Evolutionary conservation across 2,888 invertebrate genomes (phyloP).

Genomic region (Caenorhabditis sp.): DNA sequence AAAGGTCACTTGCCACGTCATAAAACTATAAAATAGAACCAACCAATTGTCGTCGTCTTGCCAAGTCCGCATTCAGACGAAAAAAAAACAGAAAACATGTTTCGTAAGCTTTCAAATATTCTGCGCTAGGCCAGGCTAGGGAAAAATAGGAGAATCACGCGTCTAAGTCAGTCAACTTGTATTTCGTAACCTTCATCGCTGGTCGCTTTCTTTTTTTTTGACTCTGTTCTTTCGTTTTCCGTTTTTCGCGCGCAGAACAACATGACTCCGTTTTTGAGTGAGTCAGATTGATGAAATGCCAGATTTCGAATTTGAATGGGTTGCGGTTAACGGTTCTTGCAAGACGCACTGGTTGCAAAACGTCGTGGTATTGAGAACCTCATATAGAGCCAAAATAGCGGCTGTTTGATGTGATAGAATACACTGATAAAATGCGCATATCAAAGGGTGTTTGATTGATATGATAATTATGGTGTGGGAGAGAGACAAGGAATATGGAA

Average conservation of each 20-base stretch:
- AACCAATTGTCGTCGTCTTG: background rate
- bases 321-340: too few relatives aligned
- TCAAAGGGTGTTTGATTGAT: too few relatives aligned
- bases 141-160: slow-evolving; percentile 37
- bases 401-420: too few relatives aligned
- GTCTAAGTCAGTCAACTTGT: slow-evolving; percentile 30
- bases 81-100: slow-evolving; percentile 8
- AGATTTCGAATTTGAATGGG: slow-evolving; percentile 5
- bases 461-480: slow-evolving; percentile 45
- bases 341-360: too few relatives aligned
- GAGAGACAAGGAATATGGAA: too few relatives aligned
- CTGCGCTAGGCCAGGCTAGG: too few relatives aligned
- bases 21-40: background rate
- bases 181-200: slow-evolving; percentile 52
- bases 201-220: too few relatives aligned
- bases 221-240: too few relatives aligned
- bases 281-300: background rate
- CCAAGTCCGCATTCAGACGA: background rate
- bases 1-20: slow-evolving; percentile 8
- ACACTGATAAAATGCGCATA: too few relatives aligned
- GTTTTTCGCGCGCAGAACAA: slow-evolving; percentile 39
- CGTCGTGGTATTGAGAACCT: too few relatives aligned
- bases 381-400: too few relatives aligned
- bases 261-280: slow-evolving; percentile 26
- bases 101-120: slow-evolving; percentile 19